Base-by-base conservation (phyloP, 2,888 invertebrate species). In the Philhelius pedissequus region DNA sequence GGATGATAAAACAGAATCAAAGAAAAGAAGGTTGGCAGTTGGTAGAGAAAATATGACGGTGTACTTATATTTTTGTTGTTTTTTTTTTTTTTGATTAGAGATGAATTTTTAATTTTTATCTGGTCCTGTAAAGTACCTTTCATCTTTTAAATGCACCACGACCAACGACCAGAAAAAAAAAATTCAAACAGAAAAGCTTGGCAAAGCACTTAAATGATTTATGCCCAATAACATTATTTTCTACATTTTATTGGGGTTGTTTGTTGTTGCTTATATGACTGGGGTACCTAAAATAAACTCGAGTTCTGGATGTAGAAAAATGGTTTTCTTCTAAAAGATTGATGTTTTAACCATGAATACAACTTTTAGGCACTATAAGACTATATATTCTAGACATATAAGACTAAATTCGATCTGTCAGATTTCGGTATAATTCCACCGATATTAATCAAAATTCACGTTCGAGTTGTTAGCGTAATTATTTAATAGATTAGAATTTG, bases 21-120 rank as follows among this genome's bases (percentile, higher is more conserved):
- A 15, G 22, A 71, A 43, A 27, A 52, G 9, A 48, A 38, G 35
- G 27, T 35, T 43, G 22, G 11, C n/a, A n/a, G n/a, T n/a, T 56
- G 5, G 56, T 56, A 6, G 20, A 13, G 20, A 22, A 56, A 20
- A 35, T 32, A 56, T 22, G 35, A 20, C 13, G 13, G 35, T 32
- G 35, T 32, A 56, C 20, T 56, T 35, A 6, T 20, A 18, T 18
- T 56, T 27, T 1, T 25, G 45, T 83, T 78, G 69, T 30, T 18
- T 56, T 27, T 1, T 25, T 54, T 83, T 78, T 74, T 83, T 78
- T 78, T 77, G 73, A 83, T 83, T 83, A 79, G 73, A 83, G 82
- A 83, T 83, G 82, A 83, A 83, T 83, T 83, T 83, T 83, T 83
- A 83, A 83, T 83, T 83, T 83, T 83, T 83, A 83, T 83, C 79